Percentiles rank a stretch among this genome's conserved stretches.
phyloP scores from a whole-genome alignment of 2,797 vertebrate species.

The Gymnothorax reevesii region DNA sequence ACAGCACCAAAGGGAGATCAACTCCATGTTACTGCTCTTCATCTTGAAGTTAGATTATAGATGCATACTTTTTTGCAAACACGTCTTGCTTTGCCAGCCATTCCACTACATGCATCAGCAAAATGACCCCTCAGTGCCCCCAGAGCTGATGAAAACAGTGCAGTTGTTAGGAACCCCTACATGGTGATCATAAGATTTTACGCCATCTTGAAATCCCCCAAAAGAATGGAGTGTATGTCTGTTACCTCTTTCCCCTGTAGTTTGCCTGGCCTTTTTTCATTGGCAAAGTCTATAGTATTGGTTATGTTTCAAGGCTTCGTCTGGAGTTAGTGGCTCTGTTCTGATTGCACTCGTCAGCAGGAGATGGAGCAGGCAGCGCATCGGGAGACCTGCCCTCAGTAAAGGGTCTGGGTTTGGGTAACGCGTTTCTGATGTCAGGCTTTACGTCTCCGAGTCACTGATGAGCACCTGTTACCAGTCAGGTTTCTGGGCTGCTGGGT shows the following conservation, averaged over 20 bases:
- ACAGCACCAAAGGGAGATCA: too few relatives aligned
- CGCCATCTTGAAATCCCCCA: background rate
- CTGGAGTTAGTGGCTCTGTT: background rate
- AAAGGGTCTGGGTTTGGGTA: background rate
- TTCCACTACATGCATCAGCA: background rate
- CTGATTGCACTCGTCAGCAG: background rate
- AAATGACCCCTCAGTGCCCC: background rate
- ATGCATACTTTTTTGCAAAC: background rate
- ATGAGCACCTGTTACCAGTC: background rate
- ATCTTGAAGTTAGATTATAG: too few relatives aligned
- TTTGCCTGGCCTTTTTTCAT: conserved; percentile 1
- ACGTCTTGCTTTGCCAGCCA: background rate
- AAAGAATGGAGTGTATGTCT: background rate
- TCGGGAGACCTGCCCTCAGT: background rate
- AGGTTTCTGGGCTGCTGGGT: conserved; percentile 63
- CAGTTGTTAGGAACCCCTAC: background rate
- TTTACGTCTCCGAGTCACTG: background rate
- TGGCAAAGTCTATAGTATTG: background rate
- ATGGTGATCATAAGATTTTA: background rate
- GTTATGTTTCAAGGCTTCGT: background rate
- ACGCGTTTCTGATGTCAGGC: background rate
- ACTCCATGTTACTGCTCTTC: too few relatives aligned
- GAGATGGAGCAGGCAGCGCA: background rate
- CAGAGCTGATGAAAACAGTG: background rate
- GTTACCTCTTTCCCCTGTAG: background rate